Base-by-base conservation (phyloP, 2,797 vertebrate species). In the Bucorvus abyssinicus region DNA sequence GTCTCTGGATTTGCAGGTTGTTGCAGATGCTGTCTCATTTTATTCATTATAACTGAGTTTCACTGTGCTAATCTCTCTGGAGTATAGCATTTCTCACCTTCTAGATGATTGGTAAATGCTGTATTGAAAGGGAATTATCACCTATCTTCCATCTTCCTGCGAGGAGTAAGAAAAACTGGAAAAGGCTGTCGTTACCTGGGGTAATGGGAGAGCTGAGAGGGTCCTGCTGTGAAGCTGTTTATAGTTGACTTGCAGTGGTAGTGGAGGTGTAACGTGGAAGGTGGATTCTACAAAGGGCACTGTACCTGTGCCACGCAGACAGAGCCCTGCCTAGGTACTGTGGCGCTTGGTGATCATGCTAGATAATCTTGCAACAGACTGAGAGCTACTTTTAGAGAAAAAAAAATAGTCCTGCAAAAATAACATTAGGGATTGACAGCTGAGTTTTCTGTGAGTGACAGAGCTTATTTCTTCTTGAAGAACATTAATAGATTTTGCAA, bases 401-500 rank as follows among this genome's bases (percentile, higher is more conserved):
- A 77, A 70, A 15, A 20, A 40, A 40, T 0, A 73, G 20, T 47
- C 42, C 63, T 89, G 30, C 56, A 87, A 92, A 88, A 92, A 79
- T 79, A 93, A 52, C 42, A 17, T 44, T 36, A 40, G 30, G 24
- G 42, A 69, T 70, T 89, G 30, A 52, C 68, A 56, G 55, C 53
- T 91, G 20, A 7, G 18, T 73, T 68, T 78, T 69, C 61, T 56
- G 30, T 77, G 69, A 95, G 77, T 91, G 92, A 87, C 90, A 89
- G 76, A 84, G 36, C 59, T 92, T 64, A 50, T 55, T 75, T 88
- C 85, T 94, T 90, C 83, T 60, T 59, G 38, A 73, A 91, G 76
- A 91, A 45, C 57, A 69, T 74, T 40, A 84, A 92, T 24, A 94
- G 55, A 49, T 90, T 89, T 93, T 89, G 42, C 59, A 95, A 90